Percentiles rank a stretch among this genome's conserved stretches.
Evolutionary conservation across 2,113 vertebrate genomes (phyloP).

Genomic region (Brevimyrus niger): DNA sequence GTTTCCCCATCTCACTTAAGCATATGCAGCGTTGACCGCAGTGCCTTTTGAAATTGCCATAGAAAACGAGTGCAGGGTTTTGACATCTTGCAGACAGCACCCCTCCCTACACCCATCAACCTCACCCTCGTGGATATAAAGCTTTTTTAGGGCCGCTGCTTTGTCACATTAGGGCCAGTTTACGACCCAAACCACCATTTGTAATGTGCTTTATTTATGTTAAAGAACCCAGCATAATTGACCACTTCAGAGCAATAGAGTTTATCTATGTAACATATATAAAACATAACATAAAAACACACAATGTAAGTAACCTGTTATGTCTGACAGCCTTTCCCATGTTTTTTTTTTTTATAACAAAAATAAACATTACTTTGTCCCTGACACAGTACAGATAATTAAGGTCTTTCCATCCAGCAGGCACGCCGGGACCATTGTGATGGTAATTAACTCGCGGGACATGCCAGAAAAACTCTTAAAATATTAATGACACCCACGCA

Average conservation of each 20-base stretch:
- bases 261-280: background rate
- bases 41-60: background rate
- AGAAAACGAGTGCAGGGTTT: background rate
- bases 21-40: background rate
- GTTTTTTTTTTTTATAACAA: background rate
- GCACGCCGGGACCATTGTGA: background rate
- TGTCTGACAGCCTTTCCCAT: background rate
- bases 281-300: background rate
- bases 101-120: background rate
- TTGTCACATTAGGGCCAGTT: background rate
- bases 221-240: background rate
- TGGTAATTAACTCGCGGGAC: constrained; percentile 12
- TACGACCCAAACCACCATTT: background rate
- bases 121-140: background rate
- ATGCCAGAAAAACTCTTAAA: constrained; percentile 15
- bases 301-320: background rate
- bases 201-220: background rate
- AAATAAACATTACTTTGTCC: background rate
- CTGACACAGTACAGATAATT: background rate
- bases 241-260: background rate
- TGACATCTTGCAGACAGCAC: background rate
- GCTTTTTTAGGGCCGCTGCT: background rate
- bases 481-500: constrained; percentile 14
- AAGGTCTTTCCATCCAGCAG: background rate
- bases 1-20: background rate